Conservation (phyloP, 2,888 invertebrate species). For the Aethes cnicana region DNA sequence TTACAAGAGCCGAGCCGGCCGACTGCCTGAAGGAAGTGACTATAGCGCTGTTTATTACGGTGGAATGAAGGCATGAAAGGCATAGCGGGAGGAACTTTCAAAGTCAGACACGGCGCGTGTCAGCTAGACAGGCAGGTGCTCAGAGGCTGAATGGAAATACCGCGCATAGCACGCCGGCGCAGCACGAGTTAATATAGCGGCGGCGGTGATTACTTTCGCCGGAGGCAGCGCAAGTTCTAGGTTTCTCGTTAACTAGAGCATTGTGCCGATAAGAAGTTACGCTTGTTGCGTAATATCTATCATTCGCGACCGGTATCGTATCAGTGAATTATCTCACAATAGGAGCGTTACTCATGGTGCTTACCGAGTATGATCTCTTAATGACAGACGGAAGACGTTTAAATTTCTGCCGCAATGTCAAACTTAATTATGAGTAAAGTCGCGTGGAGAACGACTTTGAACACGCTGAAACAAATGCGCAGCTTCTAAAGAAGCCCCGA, state of each 20-base stretch:
- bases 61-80: conserved; percentile 22
- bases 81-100: conserved; percentile 20
- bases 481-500: not conserved
- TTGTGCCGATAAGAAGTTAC: conserved; percentile 1
- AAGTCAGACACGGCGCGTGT: conserved; percentile 8
- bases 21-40: not conserved
- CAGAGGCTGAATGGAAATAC: conserved; percentile 25
- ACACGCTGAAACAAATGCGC: not conserved
- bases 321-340: no score
- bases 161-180: conserved; percentile 3
- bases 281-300: conserved; percentile 4
- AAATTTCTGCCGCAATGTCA: not conserved
- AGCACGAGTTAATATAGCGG: conserved; percentile 20
- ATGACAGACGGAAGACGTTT: not conserved
- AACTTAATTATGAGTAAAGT: not conserved
- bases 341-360: no score
- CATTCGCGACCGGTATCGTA: no score
- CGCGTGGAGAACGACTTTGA: not conserved
- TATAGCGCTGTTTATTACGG: conserved; percentile 20
- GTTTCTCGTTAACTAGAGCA: conserved; percentile 28
- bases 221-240: conserved; percentile 25
- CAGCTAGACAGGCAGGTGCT: conserved; percentile 20
- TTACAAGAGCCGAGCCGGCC: not conserved
- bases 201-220: conserved; percentile 27
- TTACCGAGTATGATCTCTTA: not conserved